Conservation (phyloP, 2,113 vertebrate genomes). For the Charadrius vociferus region DNA sequence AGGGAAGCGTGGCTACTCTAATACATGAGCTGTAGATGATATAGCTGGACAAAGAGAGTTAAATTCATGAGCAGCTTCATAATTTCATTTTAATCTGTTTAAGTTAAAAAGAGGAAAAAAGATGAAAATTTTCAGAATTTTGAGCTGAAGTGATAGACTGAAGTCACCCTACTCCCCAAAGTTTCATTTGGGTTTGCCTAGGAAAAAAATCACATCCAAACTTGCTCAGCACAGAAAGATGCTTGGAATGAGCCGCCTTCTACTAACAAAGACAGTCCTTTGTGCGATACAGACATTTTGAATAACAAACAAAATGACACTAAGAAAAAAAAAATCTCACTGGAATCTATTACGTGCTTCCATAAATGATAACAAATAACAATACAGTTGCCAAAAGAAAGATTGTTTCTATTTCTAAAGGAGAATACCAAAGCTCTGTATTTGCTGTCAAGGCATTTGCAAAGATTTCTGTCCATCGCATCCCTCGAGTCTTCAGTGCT, state of each 20-base stretch:
- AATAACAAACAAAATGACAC: background rate
- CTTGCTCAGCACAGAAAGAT: background rate
- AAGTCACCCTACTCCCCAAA: background rate
- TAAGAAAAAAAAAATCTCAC: background rate
- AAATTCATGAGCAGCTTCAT: background rate
- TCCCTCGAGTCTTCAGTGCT: background rate
- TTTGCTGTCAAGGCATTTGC: background rate
- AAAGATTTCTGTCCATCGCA: background rate
- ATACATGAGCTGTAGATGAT: background rate
- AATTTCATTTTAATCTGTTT: background rate
- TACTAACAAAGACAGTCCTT: background rate
- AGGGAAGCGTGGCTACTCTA: background rate
- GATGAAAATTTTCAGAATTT: background rate
- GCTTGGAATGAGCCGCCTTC: background rate
- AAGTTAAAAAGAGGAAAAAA: background rate
- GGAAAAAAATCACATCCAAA: background rate
- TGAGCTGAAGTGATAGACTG: background rate
- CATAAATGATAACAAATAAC: background rate
- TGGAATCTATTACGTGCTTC: background rate
- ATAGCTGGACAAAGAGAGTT: background rate
- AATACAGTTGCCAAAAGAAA: background rate
- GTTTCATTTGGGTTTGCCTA: background rate
- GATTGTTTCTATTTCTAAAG: background rate
- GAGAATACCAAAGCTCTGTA: background rate
- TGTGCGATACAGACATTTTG: background rate